Conservation (phyloP, 2,113 vertebrate species). For the Cacatua alba region DNA sequence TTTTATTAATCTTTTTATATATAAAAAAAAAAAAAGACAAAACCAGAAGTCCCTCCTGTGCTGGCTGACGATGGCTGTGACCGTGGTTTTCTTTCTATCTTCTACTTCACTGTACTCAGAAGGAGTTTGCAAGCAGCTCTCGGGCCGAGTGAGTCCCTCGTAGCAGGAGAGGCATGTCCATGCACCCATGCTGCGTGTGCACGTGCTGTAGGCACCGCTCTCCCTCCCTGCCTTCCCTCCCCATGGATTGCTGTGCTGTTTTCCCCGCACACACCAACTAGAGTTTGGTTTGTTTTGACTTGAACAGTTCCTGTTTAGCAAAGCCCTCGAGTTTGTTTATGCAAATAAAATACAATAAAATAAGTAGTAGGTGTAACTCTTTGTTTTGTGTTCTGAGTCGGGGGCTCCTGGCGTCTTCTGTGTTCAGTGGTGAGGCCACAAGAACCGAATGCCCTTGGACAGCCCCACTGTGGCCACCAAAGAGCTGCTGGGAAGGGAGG, state of each 20-base stretch:
- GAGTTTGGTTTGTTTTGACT: constrained; percentile 77
- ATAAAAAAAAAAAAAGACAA: not conserved
- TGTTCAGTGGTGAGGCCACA: not conserved
- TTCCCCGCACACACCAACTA: constrained; percentile 57
- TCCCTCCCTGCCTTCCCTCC: not conserved
- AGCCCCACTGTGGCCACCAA: not conserved
- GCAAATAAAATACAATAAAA: constrained; percentile 81
- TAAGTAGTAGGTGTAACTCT: constrained; percentile 60
- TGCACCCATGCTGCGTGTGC: not conserved
- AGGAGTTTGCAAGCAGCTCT: not conserved
- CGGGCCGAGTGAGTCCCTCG: constrained; percentile 8
- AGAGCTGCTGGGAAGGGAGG: not conserved
- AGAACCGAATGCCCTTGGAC: accelerated
- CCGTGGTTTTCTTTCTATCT: constrained; percentile 46
- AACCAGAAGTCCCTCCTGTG: constrained; percentile 69
- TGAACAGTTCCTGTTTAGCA: constrained; percentile 76
- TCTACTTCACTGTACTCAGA: constrained; percentile 29
- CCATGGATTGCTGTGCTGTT: constrained; percentile 62
- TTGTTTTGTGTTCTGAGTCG: constrained; percentile 28
- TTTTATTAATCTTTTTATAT: constrained; percentile 85
- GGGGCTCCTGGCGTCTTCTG: not conserved
- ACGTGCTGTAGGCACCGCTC: constrained; percentile 15
- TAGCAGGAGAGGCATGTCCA: constrained; percentile 36
- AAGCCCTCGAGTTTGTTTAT: constrained; percentile 76
- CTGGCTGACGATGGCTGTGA: constrained; percentile 40